Conservation (phyloP, 2,888 invertebrate species). For the Cabera pusaria region DNA sequence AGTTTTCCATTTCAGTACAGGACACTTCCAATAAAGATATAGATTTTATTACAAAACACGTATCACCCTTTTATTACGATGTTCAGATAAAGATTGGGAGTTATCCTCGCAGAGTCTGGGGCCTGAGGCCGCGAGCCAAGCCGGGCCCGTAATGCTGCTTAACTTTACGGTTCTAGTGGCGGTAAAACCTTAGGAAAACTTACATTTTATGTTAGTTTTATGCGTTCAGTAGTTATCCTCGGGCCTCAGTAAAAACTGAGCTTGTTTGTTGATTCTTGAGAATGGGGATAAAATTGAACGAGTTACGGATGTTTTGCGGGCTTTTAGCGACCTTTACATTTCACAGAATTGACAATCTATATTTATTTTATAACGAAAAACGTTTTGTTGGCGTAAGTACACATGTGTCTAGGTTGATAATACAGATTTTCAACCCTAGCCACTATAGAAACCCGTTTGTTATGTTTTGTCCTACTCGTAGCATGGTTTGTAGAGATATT, state of each 20-base stretch:
- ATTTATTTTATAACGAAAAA: too few relatives aligned
- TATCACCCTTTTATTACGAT: slow-evolving; percentile 32
- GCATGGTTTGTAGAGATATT: too few relatives aligned
- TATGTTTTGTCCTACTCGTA: too few relatives aligned
- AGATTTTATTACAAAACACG: slow-evolving; percentile 33
- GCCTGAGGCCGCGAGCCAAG: slow-evolving; percentile 7
- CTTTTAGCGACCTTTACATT: too few relatives aligned
- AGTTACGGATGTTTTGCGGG: slow-evolving; percentile 16
- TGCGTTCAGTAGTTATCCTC: slow-evolving; percentile 30
- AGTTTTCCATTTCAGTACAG: slow-evolving; percentile 28
- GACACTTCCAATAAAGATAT: slow-evolving; percentile 32
- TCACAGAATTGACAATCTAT: too few relatives aligned
- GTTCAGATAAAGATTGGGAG: slow-evolving; percentile 18
- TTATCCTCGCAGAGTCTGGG: slow-evolving; percentile 7
- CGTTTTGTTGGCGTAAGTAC: too few relatives aligned
- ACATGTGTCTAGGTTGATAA: too few relatives aligned
- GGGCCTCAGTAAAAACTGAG: slow-evolving; percentile 26
- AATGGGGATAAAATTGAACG: slow-evolving; percentile 24
- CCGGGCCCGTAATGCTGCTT: slow-evolving; percentile 36
- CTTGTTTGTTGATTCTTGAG: slow-evolving; percentile 23
- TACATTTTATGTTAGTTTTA: slow-evolving; percentile 41
- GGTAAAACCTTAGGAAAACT: slow-evolving; percentile 45
- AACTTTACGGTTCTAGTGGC: slow-evolving; percentile 44
- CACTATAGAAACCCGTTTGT: too few relatives aligned
- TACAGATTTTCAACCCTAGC: too few relatives aligned